Evolutionary conservation across 2,888 invertebrate genomes (phyloP).

Genomic region (Athetis lepigone): DNA sequence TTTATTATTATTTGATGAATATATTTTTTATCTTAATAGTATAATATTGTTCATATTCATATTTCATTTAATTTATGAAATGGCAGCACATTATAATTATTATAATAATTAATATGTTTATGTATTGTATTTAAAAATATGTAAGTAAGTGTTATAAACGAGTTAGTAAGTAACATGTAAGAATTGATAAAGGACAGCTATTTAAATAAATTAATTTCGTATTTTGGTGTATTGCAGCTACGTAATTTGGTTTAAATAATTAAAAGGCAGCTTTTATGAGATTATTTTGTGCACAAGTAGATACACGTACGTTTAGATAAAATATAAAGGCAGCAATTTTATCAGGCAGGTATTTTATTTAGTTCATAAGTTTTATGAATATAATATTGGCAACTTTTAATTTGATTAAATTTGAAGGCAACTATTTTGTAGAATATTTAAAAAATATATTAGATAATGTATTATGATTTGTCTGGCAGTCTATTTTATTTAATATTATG

Average conservation of each 20-base stretch:
- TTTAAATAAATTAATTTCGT: background rate
- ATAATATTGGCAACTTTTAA: conserved; percentile 28
- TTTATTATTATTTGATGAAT: background rate
- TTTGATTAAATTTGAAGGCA: conserved; percentile 12
- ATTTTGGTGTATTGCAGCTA: background rate
- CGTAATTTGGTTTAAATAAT: background rate
- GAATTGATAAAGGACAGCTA: conserved; percentile 1
- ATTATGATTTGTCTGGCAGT: background rate
- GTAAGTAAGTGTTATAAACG: background rate
- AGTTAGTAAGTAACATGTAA: background rate
- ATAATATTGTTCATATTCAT: background rate
- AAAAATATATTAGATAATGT: background rate
- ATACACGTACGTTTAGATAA: background rate
- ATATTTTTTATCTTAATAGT: conserved; percentile 7
- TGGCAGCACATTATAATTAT: conserved; percentile 13
- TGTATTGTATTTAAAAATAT: background rate
- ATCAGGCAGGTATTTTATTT: conserved; percentile 14
- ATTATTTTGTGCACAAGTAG: background rate
- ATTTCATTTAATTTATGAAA: background rate
- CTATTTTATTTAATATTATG: background rate
- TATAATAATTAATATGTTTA: background rate
- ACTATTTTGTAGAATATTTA: background rate
- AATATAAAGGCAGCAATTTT: background rate
- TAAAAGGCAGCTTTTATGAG: background rate
- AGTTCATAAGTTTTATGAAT: background rate